These are phyloP conservation scores for Thecophora atra DNA, from an alignment of 2,888 invertebrate genomes.

Conservation along the genomic window DNA sequence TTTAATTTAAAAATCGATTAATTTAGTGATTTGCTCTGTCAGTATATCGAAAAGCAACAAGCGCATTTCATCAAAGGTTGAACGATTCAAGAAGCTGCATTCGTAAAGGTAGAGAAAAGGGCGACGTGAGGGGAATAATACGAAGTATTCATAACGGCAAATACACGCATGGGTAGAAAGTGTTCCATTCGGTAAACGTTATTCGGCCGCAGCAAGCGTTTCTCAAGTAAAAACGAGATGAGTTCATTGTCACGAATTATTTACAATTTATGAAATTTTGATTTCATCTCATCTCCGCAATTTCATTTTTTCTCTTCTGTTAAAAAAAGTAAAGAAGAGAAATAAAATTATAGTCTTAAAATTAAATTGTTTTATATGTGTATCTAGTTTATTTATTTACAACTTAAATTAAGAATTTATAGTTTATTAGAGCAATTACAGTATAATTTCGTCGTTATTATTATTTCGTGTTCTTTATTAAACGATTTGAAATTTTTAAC, in stretches of 20 bases:
- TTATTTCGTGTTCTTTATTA: too few relatives aligned
- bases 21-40: neutral
- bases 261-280: neutral
- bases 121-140: neutral
- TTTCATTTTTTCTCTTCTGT: too few relatives aligned
- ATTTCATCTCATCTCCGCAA: too few relatives aligned
- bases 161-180: constrained; percentile 20
- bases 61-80: neutral
- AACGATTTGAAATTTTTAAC: too few relatives aligned
- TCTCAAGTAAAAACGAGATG: neutral
- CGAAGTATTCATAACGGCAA: neutral
- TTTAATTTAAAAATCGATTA: neutral
- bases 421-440: too few relatives aligned
- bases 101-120: neutral
- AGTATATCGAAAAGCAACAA: neutral
- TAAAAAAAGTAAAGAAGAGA: too few relatives aligned
- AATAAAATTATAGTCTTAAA: too few relatives aligned
- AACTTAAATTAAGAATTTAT: too few relatives aligned
- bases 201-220: neutral
- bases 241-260: constrained; percentile 20
- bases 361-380: too few relatives aligned
- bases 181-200: constrained; percentile 15
- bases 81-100: neutral
- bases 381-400: too few relatives aligned
- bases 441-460: too few relatives aligned